These are phyloP conservation scores for Balearica regulorum DNA, from an alignment of 2,797 vertebrate genomes.

Conservation along the genomic window DNA sequence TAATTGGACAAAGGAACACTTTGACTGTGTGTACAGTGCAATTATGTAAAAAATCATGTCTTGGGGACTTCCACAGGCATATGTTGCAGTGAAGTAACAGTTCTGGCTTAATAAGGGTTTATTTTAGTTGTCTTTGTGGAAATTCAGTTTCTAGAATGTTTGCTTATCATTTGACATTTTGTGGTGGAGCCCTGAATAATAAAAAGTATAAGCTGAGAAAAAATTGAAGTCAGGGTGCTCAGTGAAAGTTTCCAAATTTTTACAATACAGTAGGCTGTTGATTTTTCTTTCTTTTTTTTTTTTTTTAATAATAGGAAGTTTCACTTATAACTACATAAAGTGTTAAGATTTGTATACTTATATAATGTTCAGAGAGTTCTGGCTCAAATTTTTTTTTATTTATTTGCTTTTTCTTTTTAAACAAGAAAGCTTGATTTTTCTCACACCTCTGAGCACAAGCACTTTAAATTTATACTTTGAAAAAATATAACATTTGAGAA, in stretches of 20 bases:
- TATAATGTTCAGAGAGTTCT: neutral
- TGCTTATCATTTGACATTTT: neutral
- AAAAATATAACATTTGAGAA: neutral
- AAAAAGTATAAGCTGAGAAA: neutral
- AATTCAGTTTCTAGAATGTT: neutral
- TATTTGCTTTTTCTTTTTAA: no score
- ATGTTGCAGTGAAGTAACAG: neutral
- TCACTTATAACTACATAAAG: no score
- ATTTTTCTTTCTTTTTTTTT: no score
- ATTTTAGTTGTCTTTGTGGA: neutral
- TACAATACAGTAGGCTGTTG: neutral
- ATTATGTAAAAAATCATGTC: neutral
- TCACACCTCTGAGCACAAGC: neutral
- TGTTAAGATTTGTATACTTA: no score
- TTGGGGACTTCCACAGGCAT: neutral
- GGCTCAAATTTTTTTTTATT: neutral
- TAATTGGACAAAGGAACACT: neutral
- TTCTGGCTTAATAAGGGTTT: neutral
- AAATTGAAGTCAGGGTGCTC: neutral
- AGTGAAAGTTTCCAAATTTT: neutral
- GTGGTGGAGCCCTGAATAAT: neutral
- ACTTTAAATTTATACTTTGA: neutral
- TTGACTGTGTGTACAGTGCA: no score
- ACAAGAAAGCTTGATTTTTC: neutral
- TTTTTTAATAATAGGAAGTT: neutral